Evolutionary conservation across 2,113 vertebrate species (phyloP).

Genomic region (Rhinolophus ferrumequinum): DNA sequence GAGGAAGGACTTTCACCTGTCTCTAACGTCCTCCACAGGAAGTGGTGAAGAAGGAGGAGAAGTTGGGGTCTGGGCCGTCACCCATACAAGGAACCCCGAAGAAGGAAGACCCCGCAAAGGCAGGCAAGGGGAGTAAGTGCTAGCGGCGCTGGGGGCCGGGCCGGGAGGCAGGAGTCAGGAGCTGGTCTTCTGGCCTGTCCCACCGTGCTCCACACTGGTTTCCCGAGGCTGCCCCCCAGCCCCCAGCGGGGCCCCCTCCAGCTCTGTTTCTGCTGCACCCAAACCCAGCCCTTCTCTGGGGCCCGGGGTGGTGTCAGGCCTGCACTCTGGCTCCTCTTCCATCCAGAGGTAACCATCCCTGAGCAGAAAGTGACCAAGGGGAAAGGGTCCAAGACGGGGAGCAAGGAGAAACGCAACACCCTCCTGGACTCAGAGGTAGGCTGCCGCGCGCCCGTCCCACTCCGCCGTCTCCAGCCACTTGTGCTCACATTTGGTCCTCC

Average conservation of each 20-base stretch:
- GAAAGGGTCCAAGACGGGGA: constrained; percentile 49
- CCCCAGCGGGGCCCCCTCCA: not conserved
- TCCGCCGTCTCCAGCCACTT: not conserved
- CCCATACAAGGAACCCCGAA: constrained; percentile 59
- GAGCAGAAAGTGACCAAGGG: constrained; percentile 70
- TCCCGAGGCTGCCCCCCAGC: not conserved
- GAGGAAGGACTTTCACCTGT: not conserved
- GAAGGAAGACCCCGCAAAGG: constrained; percentile 79
- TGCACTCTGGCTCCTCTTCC: not conserved
- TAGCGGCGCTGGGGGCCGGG: not conserved
- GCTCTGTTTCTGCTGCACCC: not conserved
- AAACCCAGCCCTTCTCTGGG: not conserved
- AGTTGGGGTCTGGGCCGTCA: constrained; percentile 19
- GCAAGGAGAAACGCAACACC: constrained; percentile 71
- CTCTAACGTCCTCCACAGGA: constrained; percentile 45
- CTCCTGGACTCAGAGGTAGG: constrained; percentile 76
- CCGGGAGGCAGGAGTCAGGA: not conserved
- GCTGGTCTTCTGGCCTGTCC: not conserved
- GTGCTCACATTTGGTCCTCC: not conserved
- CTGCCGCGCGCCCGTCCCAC: too few species aligned
- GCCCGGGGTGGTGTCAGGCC: not conserved
- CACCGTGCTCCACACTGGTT: not conserved
- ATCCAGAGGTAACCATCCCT: constrained; percentile 48
- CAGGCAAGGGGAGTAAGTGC: constrained; percentile 74
- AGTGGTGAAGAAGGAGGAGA: constrained; percentile 80